Conservation (phyloP, 2,888 invertebrate species). For the Petrolisthes manimaculis region DNA sequence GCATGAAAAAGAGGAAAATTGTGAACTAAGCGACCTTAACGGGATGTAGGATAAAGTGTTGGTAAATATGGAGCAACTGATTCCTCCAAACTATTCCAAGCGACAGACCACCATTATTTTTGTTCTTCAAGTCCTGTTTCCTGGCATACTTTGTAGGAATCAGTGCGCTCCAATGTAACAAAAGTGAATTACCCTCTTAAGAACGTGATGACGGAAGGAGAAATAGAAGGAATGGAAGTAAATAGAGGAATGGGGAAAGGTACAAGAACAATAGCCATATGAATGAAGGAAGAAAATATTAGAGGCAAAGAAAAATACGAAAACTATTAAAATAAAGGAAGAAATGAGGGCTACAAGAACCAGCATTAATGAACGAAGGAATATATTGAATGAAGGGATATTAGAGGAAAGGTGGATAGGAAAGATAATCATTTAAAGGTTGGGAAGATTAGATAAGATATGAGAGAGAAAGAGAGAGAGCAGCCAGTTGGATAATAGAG, state of each 20-base stretch:
- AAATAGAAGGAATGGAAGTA: too few relatives aligned
- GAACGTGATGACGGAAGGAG: too few relatives aligned
- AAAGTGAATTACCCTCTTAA: too few relatives aligned
- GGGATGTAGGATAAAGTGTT: background rate
- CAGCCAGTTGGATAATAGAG: too few relatives aligned
- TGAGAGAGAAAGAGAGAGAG: background rate
- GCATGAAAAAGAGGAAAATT: background rate
- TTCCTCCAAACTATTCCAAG: too few relatives aligned
- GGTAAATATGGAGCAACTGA: too few relatives aligned
- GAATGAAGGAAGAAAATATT: background rate
- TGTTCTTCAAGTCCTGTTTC: too few relatives aligned
- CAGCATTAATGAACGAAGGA: background rate
- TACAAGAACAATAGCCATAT: background rate
- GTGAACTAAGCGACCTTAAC: background rate
- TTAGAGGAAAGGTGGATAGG: background rate
- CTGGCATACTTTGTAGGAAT: too few relatives aligned
- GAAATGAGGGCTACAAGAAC: background rate
- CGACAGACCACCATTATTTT: too few relatives aligned
- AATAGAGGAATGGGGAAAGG: background rate
- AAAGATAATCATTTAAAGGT: background rate
- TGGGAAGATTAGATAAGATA: background rate
- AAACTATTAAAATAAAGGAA: background rate
- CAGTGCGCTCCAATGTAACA: too few relatives aligned
- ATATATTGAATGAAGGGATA: background rate
- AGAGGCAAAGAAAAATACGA: background rate